Evolutionary conservation across 2,113 vertebrate genomes (phyloP).

Genomic region (Chlamydotis undulata): DNA sequence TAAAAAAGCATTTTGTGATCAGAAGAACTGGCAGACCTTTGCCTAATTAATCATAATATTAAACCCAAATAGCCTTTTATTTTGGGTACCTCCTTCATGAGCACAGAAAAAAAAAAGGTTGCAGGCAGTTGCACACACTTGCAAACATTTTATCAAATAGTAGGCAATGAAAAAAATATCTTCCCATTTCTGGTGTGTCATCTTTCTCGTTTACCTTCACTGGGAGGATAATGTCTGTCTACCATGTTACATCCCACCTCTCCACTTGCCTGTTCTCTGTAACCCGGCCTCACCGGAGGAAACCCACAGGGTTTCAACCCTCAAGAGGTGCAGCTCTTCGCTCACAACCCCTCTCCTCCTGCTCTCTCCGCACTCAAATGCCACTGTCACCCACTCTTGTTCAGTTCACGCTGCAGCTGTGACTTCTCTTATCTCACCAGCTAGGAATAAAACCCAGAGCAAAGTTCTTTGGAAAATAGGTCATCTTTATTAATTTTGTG

Average conservation of each 20-base stretch:
- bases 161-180: background rate
- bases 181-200: background rate
- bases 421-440: background rate
- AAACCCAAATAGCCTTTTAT: background rate
- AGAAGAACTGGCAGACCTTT: background rate
- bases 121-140: background rate
- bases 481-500: background rate
- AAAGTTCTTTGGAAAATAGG: background rate
- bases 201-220: background rate
- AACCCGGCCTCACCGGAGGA: accelerated
- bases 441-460: background rate
- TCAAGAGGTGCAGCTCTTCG: background rate
- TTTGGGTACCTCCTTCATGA: background rate
- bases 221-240: background rate
- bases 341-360: background rate
- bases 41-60: background rate
- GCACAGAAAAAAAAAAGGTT: background rate
- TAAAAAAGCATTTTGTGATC: background rate
- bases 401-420: background rate
- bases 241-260: background rate
- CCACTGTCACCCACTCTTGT: background rate
- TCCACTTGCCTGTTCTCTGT: background rate
- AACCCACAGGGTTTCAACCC: background rate
- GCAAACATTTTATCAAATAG: background rate
- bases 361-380: background rate